Evolutionary conservation across 2,113 vertebrate species (phyloP), one percentile per base, ranked within the genome.

Genomic region (Platichthys flesus): DNA sequence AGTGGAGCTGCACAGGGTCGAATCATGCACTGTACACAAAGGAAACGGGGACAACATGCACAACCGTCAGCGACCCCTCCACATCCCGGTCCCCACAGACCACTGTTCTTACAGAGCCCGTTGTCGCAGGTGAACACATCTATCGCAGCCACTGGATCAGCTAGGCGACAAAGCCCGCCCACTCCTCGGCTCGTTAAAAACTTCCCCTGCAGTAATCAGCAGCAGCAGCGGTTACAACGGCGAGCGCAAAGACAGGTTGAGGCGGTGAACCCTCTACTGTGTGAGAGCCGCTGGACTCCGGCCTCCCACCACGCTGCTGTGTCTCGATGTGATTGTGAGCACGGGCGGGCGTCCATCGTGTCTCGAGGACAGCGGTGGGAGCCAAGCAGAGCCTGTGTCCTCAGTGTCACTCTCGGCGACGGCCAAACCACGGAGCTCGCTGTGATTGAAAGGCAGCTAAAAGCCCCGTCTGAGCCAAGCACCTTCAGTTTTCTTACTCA

Each of bases 281-380:
- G 85, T 55, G 61, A 74, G 74, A 73, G 55, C 78, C 0, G 47
- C 66, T 52, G 67, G 75, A 71, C 24, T 71, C 59, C 4, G 9
- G 28, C 24, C 65, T 73, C 89, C 82, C 13, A 0, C 82, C 0
- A 26, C 0, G 74, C 45, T 14, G 35, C 40, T 42, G 40, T 66
- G 76, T 67, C 78, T 80, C 78, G 79, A 85, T 77, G 76, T 76
- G 69, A 87, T 71, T 60, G 51, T 66, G 76, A 85, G 74, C 73
- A 31, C 83, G 75, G 72, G 12, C 31, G 18, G 85, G 69, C 1
- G 9, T 76, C 76, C 6, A n/a, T 1, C 3, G 6, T 0, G 65
- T 71, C 71, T 80, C 73, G 31, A 82, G 70, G 60, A 47, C 78
- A 78, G 47, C 37, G 81, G 66, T 15, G 23, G 80, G 58, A 64